Evolutionary conservation across 2,797 vertebrate genomes (phyloP).

Genomic region (Hypotaenidia philippensis): DNA sequence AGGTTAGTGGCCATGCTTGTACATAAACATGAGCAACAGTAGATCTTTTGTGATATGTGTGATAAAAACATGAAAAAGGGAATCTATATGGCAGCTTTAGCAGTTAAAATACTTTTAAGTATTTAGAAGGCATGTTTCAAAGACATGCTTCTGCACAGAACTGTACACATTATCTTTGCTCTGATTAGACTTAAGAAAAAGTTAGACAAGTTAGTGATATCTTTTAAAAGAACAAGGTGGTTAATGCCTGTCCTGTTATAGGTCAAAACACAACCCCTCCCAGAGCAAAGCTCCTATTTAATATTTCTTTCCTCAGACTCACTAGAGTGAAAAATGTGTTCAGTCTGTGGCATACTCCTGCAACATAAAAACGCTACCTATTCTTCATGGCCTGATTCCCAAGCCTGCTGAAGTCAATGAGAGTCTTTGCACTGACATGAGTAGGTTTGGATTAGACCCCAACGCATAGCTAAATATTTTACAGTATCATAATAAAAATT

Average conservation of each 20-base stretch:
- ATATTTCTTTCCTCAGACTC: neutral
- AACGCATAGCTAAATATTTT: slow-evolving; percentile 34
- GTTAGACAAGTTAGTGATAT: neutral
- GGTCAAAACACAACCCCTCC: neutral
- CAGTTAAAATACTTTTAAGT: slow-evolving; percentile 4
- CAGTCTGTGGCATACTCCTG: neutral
- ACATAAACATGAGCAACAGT: slow-evolving; percentile 44
- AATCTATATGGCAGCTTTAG: neutral
- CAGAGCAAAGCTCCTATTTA: neutral
- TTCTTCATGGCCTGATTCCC: neutral
- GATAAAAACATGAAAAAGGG: slow-evolving; percentile 16
- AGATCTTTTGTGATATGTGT: slow-evolving; percentile 3
- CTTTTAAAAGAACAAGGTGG: neutral
- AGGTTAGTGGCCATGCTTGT: slow-evolving; percentile 51
- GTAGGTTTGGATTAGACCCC: neutral
- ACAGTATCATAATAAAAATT: neutral
- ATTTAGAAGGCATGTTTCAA: slow-evolving; percentile 6
- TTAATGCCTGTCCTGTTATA: neutral
- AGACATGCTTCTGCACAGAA: neutral
- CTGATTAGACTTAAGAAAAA: neutral
- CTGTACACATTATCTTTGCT: neutral
- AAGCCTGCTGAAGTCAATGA: neutral
- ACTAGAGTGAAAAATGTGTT: neutral
- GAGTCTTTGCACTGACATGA: neutral
- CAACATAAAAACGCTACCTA: neutral